These are phyloP conservation scores for Crotalus horridus DNA, from an alignment of 2,113 vertebrate species.

Conservation along the genomic window DNA sequence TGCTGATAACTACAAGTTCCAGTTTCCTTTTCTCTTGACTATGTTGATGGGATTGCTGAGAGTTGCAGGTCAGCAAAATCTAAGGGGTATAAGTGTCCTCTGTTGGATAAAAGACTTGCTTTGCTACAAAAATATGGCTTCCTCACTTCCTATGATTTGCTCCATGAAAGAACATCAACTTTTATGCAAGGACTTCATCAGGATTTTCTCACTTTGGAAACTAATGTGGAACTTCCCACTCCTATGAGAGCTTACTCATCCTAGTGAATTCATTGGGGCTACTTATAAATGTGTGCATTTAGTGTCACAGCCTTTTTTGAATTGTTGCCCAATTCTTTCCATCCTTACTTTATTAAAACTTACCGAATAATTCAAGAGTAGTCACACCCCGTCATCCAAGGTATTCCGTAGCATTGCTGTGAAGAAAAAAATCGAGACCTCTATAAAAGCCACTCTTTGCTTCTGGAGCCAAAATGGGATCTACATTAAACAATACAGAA, in stretches of 20 bases:
- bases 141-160: not conserved
- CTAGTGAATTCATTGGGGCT: not conserved
- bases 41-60: not conserved
- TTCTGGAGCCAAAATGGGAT: not conserved
- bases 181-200: not conserved
- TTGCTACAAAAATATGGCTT: not conserved
- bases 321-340: not conserved
- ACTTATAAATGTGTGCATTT: not conserved
- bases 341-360: not conserved
- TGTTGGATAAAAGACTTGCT: not conserved
- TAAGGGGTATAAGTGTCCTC: not conserved
- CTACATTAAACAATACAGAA: not conserved
- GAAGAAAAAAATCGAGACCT: not conserved
- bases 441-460: not conserved
- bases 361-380: not conserved
- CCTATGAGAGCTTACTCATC: not conserved
- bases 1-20: not conserved
- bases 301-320: not conserved
- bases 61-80: not conserved
- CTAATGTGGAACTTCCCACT: not conserved
- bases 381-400: not conserved
- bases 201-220: not conserved
- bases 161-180: not conserved
- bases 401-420: not conserved
- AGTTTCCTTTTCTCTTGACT: not conserved